A percentile compares a stretch with the other conserved stretches of the same genome.
These are phyloP conservation scores for Thymallus thymallus DNA, from an alignment of 2,113 vertebrate species.

Conservation along the genomic window DNA sequence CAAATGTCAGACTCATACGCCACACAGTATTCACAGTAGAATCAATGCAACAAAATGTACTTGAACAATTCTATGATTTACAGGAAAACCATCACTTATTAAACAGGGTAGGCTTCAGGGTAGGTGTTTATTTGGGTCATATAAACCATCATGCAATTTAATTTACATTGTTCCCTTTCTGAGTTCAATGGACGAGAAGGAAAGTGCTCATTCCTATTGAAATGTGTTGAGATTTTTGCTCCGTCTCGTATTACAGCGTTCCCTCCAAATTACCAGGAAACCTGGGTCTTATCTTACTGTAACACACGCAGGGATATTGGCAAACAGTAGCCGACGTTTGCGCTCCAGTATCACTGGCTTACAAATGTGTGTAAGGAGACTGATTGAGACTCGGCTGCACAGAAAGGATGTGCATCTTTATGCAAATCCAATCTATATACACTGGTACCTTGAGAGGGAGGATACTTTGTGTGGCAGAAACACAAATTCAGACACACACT, in stretches of 20 bases:
- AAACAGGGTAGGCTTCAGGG: background rate
- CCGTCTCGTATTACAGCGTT: too few relatives aligned
- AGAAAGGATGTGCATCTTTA: background rate
- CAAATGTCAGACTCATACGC: background rate
- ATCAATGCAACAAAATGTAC: background rate
- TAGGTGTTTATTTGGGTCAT: background rate
- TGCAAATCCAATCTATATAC: background rate
- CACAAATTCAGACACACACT: background rate
- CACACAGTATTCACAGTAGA: background rate
- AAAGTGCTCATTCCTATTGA: background rate
- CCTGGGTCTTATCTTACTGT: constrained; percentile 25
- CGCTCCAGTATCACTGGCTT: constrained; percentile 18
- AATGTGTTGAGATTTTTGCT: background rate
- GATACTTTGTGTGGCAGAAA: background rate
- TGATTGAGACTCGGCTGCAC: background rate
- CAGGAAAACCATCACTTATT: too few relatives aligned
- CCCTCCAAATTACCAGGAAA: background rate
- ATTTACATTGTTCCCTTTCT: background rate
- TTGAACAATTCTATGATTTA: background rate
- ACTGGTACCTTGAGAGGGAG: background rate
- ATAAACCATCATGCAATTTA: background rate
- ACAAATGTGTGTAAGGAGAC: constrained; percentile 4
- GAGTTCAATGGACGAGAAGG: background rate
- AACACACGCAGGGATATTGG: constrained; percentile 17
- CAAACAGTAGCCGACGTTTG: constrained; percentile 13